These are phyloP conservation scores for Lonchura striata DNA, from an alignment of 2,113 vertebrate genomes.

Conservation along the genomic window DNA sequence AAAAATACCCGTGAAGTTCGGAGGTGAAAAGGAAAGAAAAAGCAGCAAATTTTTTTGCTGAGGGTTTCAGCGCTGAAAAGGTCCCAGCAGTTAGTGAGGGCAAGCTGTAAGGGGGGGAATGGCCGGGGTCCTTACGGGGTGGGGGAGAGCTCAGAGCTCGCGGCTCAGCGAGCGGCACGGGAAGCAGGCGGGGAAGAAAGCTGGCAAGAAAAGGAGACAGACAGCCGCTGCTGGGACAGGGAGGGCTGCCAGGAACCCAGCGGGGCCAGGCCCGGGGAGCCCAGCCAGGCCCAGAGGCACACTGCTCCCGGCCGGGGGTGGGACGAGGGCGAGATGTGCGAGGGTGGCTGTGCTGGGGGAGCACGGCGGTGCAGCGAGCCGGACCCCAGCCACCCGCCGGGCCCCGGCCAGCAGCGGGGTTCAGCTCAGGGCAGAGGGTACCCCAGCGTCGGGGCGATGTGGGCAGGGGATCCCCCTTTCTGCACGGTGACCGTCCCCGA, in stretches of 20 bases:
- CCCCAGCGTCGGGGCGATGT: accelerated
- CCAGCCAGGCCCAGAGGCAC: not conserved
- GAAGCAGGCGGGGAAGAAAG: constrained; percentile 32
- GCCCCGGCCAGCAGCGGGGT: not conserved
- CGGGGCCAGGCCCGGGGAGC: constrained; percentile 12
- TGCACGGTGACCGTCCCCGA: not conserved
- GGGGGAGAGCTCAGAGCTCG: not conserved
- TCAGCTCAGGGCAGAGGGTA: not conserved
- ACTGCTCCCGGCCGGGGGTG: not conserved
- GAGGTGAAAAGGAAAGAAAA: not conserved
- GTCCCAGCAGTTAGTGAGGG: not conserved
- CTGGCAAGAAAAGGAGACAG: constrained; percentile 59
- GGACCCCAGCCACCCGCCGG: not conserved
- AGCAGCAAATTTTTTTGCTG: not conserved
- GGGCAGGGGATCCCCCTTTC: not conserved
- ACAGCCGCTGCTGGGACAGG: constrained; percentile 22
- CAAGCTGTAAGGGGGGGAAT: not conserved
- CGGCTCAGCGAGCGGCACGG: not conserved
- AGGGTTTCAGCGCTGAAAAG: not conserved
- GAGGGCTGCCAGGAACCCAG: constrained; percentile 28
- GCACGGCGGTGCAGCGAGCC: not conserved
- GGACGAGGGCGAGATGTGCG: not conserved
- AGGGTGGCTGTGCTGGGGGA: not conserved
- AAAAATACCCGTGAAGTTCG: not conserved
- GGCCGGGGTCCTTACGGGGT: not conserved